phyloP scores from a whole-genome alignment of 2,113 vertebrate genomes.

The Microcebus ravelobensis region DNA sequence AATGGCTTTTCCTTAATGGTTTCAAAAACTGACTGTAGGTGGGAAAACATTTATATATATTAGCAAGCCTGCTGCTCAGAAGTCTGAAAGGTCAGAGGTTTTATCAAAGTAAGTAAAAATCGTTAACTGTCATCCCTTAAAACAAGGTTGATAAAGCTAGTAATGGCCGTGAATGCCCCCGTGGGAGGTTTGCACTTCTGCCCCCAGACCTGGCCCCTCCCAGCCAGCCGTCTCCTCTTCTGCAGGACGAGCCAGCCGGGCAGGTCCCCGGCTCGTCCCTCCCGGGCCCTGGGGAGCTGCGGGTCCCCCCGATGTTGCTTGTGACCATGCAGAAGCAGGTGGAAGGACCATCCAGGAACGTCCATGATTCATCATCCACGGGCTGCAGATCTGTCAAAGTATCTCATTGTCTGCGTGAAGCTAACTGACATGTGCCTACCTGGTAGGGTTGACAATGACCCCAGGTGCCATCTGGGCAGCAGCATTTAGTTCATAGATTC shows the following conservation, averaged over 20 bases:
- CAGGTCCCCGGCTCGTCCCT: not conserved
- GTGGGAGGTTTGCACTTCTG: not conserved
- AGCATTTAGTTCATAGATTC: not conserved
- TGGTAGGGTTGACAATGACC: not conserved
- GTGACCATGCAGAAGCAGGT: not conserved
- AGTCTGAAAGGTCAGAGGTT: not conserved
- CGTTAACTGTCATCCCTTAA: not conserved
- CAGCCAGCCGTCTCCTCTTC: fast-evolving
- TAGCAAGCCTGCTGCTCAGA: not conserved
- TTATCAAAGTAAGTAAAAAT: not conserved
- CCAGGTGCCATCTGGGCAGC: not conserved
- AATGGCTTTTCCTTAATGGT: not conserved
- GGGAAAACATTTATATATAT: not conserved
- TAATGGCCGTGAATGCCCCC: no score
- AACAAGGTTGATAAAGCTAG: not conserved
- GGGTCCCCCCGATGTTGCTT: not conserved
- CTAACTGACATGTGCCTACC: not conserved
- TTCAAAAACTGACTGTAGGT: not conserved
- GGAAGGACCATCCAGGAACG: fast-evolving
- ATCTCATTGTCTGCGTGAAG: not conserved
- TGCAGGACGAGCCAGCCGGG: not conserved
- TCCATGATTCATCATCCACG: not conserved
- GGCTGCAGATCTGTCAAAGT: not conserved
- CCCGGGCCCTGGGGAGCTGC: not conserved
- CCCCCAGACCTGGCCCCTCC: not conserved